Conservation (phyloP, 2,888 invertebrate species). For the Drosophila longiperda region DNA sequence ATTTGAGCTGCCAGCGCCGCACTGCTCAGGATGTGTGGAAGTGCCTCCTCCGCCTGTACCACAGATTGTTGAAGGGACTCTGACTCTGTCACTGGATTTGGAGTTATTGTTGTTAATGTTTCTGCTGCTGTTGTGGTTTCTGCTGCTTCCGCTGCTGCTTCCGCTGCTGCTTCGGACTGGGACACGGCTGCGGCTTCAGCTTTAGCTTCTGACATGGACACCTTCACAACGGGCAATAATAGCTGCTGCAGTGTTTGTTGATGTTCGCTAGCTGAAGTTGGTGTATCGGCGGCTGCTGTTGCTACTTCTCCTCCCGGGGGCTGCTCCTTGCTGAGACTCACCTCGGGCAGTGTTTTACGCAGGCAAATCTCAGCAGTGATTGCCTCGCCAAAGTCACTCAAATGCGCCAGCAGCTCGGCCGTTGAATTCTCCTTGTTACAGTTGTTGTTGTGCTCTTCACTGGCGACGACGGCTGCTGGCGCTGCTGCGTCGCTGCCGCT, state of each 20-base stretch:
- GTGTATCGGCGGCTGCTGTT: constrained; percentile 2
- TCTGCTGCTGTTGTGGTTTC: constrained; percentile 1
- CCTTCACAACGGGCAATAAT: constrained; percentile 10
- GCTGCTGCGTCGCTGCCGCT: constrained; percentile 45
- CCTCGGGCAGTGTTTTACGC: constrained; percentile 79
- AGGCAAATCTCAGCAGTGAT: constrained; percentile 83
- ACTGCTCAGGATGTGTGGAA: constrained; percentile 14
- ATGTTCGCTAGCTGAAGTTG: constrained; percentile 9
- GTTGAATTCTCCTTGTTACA: constrained; percentile 76
- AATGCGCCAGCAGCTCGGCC: constrained; percentile 77
- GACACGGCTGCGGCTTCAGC: constrained; percentile 32
- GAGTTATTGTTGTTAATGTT: neutral
- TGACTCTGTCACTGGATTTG: constrained; percentile 24
- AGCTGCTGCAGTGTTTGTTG: constrained; percentile 15
- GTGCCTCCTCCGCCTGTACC: constrained; percentile 11
- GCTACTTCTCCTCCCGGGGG: constrained; percentile 16
- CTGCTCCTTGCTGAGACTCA: constrained; percentile 61
- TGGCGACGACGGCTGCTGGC: constrained; percentile 37
- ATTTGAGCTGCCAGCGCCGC: constrained; percentile 60
- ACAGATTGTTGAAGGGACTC: constrained; percentile 17
- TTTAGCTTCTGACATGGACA: constrained; percentile 38
- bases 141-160: constrained; percentile 15
- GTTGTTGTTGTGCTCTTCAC: constrained; percentile 57
- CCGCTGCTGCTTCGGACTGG: constrained; percentile 44
- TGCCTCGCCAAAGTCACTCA: constrained; percentile 80